phyloP scores from a whole-genome alignment of 2,797 vertebrate genomes.

The Sebastiscus albofasciatus region DNA sequence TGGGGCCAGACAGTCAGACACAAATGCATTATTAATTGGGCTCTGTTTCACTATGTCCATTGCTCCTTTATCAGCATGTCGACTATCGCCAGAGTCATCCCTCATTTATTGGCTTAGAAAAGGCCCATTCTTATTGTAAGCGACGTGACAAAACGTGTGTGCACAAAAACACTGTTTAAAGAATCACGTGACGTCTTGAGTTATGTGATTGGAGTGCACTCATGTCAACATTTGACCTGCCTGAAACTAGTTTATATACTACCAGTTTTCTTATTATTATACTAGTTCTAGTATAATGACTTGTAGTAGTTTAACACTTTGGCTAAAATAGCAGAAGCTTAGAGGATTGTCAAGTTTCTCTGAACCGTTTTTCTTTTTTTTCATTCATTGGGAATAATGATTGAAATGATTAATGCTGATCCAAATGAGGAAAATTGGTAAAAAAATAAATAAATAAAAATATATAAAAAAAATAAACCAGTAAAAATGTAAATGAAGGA shows the following conservation, averaged over 20 bases:
- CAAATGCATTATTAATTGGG: slow-evolving; percentile 84
- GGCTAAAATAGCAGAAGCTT: neutral
- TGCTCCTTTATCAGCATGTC: slow-evolving; percentile 78
- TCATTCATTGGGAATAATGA: neutral
- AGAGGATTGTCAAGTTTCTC: neutral
- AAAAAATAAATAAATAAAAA: neutral
- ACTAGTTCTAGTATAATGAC: neutral
- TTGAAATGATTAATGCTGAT: neutral
- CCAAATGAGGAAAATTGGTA: neutral
- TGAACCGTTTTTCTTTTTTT: neutral
- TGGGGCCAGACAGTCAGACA: slow-evolving; percentile 81
- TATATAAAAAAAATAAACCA: neutral
- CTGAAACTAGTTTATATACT: neutral
- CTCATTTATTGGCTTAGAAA: slow-evolving; percentile 71
- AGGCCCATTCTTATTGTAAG: slow-evolving; percentile 36
- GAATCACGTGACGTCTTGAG: neutral
- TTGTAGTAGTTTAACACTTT: neutral
- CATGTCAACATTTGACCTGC: neutral
- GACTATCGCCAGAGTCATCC: slow-evolving; percentile 65
- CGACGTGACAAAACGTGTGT: slow-evolving; percentile 35
- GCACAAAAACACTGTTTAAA: slow-evolving; percentile 21
- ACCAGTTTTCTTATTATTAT: neutral
- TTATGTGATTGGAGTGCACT: slow-evolving; percentile 7
- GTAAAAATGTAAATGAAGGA: neutral
- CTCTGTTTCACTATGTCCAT: slow-evolving; percentile 77